phyloP scores from a whole-genome alignment of 30 jellyfish, hydroid and myxozoan genomes.

The Turritopsis rubra region DNA sequence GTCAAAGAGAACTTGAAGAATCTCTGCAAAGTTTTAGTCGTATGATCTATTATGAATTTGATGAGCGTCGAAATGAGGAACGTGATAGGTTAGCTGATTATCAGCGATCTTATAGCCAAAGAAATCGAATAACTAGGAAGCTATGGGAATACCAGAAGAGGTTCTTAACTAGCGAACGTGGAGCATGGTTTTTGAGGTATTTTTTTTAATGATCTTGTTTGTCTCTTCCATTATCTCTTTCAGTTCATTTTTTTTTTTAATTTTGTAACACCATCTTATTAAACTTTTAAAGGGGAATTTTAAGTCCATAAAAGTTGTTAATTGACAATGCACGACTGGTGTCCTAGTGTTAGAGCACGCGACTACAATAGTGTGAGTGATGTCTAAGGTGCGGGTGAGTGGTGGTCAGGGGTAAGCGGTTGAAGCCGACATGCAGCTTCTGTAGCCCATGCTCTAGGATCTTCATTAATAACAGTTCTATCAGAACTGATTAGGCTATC shows the following conservation, averaged over 20 bases:
- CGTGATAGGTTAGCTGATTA: conserved; percentile 29
- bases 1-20: conserved; percentile 38
- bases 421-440: too few species aligned
- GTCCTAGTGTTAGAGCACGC: too few species aligned
- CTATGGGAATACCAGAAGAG: conserved; percentile 72
- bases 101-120: conserved; percentile 36
- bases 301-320: too few species aligned
- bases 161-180: conserved; percentile 70
- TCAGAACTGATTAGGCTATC: too few species aligned
- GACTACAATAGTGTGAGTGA: too few species aligned
- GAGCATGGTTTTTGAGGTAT: conserved; percentile 80
- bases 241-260: not conserved
- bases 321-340: too few species aligned
- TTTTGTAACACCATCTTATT: not conserved
- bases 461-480: too few species aligned
- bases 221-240: not conserved
- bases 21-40: conserved; percentile 67
- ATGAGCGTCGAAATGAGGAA: conserved; percentile 52
- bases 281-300: too few species aligned
- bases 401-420: too few species aligned
- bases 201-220: not conserved
- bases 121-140: conserved; percentile 45
- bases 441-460: too few species aligned
- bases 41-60: conserved; percentile 43
- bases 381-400: too few species aligned